Evolutionary conservation across 2,888 invertebrate genomes (phyloP).

Genomic region (Actias luna): DNA sequence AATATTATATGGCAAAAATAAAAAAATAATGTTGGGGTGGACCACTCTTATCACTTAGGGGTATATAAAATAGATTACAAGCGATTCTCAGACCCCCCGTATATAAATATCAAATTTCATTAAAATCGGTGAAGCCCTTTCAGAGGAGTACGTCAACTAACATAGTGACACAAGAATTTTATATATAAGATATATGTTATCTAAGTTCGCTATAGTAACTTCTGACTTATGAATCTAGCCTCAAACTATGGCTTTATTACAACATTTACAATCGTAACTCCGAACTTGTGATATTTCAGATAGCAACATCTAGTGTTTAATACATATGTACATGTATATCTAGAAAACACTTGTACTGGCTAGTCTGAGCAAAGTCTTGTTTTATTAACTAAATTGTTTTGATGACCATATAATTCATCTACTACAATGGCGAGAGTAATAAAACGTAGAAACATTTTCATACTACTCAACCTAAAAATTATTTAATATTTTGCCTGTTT

Average conservation of each 20-base stretch:
- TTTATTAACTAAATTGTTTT: constrained; percentile 28
- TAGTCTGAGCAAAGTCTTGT: constrained; percentile 2
- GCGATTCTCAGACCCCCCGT: too few relatives aligned
- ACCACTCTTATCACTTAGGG: too few relatives aligned
- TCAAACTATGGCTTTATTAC: not conserved
- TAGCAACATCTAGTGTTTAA: constrained; percentile 3
- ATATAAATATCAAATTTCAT: too few relatives aligned
- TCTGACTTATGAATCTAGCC: not conserved
- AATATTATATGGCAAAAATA: too few relatives aligned
- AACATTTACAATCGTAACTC: not conserved
- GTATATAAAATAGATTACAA: too few relatives aligned
- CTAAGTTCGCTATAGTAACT: not conserved
- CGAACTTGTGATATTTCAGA: not conserved
- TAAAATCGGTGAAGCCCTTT: too few relatives aligned
- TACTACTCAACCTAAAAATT: not conserved
- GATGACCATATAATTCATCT: constrained; percentile 20
- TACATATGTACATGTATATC: not conserved
- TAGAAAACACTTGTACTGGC: not conserved
- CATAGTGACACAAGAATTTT: too few relatives aligned
- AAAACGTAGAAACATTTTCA: not conserved
- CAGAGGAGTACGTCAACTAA: too few relatives aligned
- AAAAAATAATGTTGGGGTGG: too few relatives aligned
- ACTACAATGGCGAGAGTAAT: not conserved
- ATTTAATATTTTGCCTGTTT: too few relatives aligned
- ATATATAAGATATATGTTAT: too few relatives aligned